A percentile compares a stretch with the other conserved stretches of the same genome.
Evolutionary conservation across 2,888 invertebrate species (phyloP).

Genomic region (Stratiomys singularior): DNA sequence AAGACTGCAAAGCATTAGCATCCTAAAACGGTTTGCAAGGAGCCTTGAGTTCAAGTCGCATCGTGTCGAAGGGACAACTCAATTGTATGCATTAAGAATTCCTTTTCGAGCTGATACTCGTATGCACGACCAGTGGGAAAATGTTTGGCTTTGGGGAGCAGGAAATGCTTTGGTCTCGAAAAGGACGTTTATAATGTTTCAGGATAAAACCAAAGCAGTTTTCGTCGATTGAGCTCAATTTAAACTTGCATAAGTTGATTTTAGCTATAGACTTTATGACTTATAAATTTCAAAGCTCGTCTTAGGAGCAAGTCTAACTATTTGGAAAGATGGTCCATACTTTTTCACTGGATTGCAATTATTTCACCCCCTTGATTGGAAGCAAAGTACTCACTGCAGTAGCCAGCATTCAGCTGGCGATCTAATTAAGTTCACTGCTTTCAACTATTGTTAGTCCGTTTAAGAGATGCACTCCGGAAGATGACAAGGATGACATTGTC

Average conservation of each 20-base stretch:
- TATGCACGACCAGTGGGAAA: conserved; percentile 24
- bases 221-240: too few relatives aligned
- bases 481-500: conserved; percentile 31
- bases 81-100: conserved; percentile 32
- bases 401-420: conserved; percentile 23
- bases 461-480: conserved; percentile 1
- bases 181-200: background rate
- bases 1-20: conserved; percentile 21
- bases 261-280: too few relatives aligned
- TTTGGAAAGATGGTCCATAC: too few relatives aligned
- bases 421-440: conserved; percentile 42
- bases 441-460: conserved; percentile 39
- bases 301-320: too few relatives aligned
- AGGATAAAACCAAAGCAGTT: background rate
- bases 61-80: conserved; percentile 37
- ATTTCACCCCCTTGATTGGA: background rate
- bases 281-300: too few relatives aligned
- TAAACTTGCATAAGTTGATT: too few relatives aligned
- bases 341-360: background rate
- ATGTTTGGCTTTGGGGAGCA: background rate
- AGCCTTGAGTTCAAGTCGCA: background rate
- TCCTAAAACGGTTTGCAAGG: conserved; percentile 36
- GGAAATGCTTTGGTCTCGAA: background rate
- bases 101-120: background rate
- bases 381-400: too few relatives aligned